Percentiles rank a stretch among this genome's conserved stretches.
phyloP scores from a whole-genome alignment of 2,113 vertebrate species.

The Tupaia tana region DNA sequence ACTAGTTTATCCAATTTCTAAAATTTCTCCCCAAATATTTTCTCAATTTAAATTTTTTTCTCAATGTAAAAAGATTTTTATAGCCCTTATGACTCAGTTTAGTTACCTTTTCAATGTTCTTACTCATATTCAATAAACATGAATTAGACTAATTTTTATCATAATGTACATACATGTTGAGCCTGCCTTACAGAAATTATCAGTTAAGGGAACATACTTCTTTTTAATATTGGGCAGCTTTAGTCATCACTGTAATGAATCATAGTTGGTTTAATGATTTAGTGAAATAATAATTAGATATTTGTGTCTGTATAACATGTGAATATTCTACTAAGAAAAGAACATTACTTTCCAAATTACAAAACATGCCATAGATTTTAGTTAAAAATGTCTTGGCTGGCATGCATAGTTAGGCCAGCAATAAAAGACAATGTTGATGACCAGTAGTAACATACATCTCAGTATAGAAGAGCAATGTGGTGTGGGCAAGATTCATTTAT shows the following conservation, averaged over 20 bases:
- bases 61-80: not conserved
- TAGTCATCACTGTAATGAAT: not conserved
- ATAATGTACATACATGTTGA: not conserved
- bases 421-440: not conserved
- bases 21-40: constrained; percentile 12
- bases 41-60: not conserved
- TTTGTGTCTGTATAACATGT: not conserved
- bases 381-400: not conserved
- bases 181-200: not conserved
- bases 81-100: not conserved
- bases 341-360: constrained; percentile 29
- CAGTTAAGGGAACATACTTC: not conserved
- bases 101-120: constrained; percentile 5
- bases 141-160: constrained; percentile 9
- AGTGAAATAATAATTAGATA: not conserved
- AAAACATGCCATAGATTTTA: not conserved
- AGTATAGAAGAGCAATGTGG: not conserved
- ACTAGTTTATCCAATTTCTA: constrained; percentile 38
- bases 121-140: constrained; percentile 15
- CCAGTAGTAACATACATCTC: constrained; percentile 37
- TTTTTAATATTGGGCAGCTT: not conserved
- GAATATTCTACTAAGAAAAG: constrained; percentile 25
- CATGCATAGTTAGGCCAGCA: not conserved
- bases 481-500: constrained; percentile 50
- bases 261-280: not conserved